Evolutionary conservation across 2,888 invertebrate genomes (phyloP).

Genomic region (Parelbella ahira): DNA sequence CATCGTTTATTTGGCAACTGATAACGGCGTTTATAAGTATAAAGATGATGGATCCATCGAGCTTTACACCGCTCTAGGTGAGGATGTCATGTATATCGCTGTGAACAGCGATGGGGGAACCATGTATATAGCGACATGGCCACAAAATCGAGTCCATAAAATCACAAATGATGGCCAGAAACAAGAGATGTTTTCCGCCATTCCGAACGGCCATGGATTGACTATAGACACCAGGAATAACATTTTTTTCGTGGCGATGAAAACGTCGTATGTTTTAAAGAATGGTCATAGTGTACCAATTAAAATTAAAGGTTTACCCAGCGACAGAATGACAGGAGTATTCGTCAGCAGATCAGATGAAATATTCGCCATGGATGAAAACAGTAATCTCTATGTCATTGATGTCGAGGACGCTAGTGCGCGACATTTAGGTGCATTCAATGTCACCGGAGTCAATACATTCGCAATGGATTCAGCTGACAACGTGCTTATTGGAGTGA

Average conservation of each 20-base stretch:
- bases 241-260: conserved; percentile 64
- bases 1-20: conserved; percentile 66
- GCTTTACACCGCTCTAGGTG: conserved; percentile 57
- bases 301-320: conserved; percentile 61
- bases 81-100: conserved; percentile 71
- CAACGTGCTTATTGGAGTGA: conserved; percentile 62
- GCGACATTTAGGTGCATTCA: conserved; percentile 51
- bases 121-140: conserved; percentile 71
- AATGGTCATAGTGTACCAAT: conserved; percentile 52
- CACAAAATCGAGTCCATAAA: conserved; percentile 64
- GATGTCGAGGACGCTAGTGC: conserved; percentile 57
- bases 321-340: conserved; percentile 61
- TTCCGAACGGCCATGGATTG: conserved; percentile 68
- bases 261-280: conserved; percentile 61
- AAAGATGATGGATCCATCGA: conserved; percentile 58
- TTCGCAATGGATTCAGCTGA: conserved; percentile 67
- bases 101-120: conserved; percentile 51
- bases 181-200: conserved; percentile 51
- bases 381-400: conserved; percentile 56
- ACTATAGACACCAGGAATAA: conserved; percentile 64
- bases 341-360: conserved; percentile 63
- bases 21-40: conserved; percentile 72
- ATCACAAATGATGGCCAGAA: conserved; percentile 58
- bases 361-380: conserved; percentile 68
- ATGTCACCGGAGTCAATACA: conserved; percentile 57